Evolutionary conservation across 2,797 vertebrate genomes (phyloP), one percentile per base, ranked within the genome.

Genomic region (Crypturellus tataupa): DNA sequence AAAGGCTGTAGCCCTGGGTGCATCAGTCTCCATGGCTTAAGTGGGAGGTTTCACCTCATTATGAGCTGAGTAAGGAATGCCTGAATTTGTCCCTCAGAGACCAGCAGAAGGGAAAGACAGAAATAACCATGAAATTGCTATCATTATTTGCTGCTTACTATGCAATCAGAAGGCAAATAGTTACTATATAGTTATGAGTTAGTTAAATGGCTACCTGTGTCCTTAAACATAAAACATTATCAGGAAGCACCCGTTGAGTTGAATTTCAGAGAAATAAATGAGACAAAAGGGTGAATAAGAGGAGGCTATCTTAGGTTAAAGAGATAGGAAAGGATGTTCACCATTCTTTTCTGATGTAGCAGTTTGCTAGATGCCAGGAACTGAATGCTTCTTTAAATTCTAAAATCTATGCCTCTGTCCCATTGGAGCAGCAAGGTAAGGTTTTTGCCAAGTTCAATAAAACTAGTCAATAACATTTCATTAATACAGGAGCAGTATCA

Each of bases 401-500:
- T 29, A 68, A 84, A 68, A 68, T 78, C 80, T 49, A 35, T 86
- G 46, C 69, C 71, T 90, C 9, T 3, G 56, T 39, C 46, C 37
- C 33, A 59, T 4, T 13, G 40, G 39, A 77, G 68, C 27, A 75
- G 75, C 72, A 70, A 84, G 63, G 87, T 80, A 86, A 29, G 25
- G 63, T 5, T 16, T 75, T 85, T 81, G 67, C 86, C 90, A 77
- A 93, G 89, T 92, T 89, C 95, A 80, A 81, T 87, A 83, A 85
- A 91, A 89, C 78, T 88, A 80, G 56, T 90, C 47, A 73, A 86
- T 88, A 92, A 65, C 79, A 92, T 95, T 94, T 95, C 95, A 95
- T 96, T 96, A 96, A 92, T 85, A 92, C 25, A 73, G 37, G 79
- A 51, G 85, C 77, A 70, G 49, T 44, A 87, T 87, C n/a, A 25